phyloP scores from a whole-genome alignment of 2,888 invertebrate genomes.

The Glyphotaelius pellucidus region DNA sequence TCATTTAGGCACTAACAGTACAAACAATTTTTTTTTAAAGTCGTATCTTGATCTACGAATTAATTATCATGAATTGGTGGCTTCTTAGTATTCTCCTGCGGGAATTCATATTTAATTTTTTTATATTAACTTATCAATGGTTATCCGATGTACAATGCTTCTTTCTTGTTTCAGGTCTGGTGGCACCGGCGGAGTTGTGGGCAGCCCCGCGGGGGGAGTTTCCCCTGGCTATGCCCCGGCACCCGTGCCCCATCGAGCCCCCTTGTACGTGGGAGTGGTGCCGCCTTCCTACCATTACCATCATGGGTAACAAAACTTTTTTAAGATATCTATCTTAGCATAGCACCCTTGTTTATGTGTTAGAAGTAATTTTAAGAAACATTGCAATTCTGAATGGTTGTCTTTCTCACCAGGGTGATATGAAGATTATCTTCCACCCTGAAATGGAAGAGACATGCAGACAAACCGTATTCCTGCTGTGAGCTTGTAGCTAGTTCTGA shows the following conservation, averaged over 20 bases:
- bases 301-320: conserved; percentile 25
- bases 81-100: neutral
- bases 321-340: neutral
- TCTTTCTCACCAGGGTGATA: too few species aligned
- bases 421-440: too few species aligned
- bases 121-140: neutral
- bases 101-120: neutral
- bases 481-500: neutral
- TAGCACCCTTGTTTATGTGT: neutral
- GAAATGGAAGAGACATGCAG: neutral
- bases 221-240: conserved; percentile 74
- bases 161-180: conserved; percentile 68
- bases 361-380: neutral
- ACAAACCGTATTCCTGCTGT: neutral
- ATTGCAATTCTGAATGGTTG: too few species aligned
- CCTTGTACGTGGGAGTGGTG: conserved; percentile 73
- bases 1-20: too few species aligned
- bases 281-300: conserved; percentile 74
- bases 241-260: conserved; percentile 70
- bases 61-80: too few species aligned
- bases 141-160: neutral
- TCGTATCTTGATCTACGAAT: too few species aligned
- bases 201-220: conserved; percentile 75
- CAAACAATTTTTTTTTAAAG: too few species aligned
- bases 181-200: conserved; percentile 72